Evolutionary conservation across 2,888 invertebrate genomes (phyloP).

Genomic region (Nasonovia ribisnigri): DNA sequence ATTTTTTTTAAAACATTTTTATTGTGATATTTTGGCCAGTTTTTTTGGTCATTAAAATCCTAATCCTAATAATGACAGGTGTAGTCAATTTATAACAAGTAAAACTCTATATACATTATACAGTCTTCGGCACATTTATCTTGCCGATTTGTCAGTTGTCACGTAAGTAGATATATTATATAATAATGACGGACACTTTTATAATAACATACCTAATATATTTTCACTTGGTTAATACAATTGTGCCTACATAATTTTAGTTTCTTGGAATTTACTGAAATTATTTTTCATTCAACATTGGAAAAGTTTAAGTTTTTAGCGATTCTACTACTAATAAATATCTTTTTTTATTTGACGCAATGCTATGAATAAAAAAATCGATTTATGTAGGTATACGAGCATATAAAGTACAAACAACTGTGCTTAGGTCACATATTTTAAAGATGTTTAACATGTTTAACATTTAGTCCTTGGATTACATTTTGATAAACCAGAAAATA

Average conservation of each 20-base stretch:
- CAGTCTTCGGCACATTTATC: neutral
- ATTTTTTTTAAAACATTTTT: neutral
- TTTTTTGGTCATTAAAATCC: neutral
- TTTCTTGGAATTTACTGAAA: neutral
- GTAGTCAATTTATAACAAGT: neutral
- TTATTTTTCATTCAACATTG: neutral
- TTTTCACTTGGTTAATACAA: neutral
- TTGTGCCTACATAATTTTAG: neutral
- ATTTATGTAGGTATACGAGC: neutral
- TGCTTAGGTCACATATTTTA: neutral
- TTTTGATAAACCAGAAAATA: neutral
- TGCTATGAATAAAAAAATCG: neutral
- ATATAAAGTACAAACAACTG: neutral
- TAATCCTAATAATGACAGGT: neutral
- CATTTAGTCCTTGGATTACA: neutral
- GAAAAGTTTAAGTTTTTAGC: neutral
- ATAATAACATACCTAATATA: neutral
- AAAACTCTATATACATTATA: neutral
- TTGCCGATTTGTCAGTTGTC: neutral
- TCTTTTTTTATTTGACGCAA: neutral
- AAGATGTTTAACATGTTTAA: neutral
- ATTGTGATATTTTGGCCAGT: neutral
- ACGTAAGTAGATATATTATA: neutral
- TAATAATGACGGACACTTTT: neutral
- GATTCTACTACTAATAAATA: neutral